A percentile compares a stretch with the other conserved stretches of the same genome.
phyloP scores from a whole-genome alignment of 1,140 invertebrate species.

The Drosophila nigromelanica region DNA sequence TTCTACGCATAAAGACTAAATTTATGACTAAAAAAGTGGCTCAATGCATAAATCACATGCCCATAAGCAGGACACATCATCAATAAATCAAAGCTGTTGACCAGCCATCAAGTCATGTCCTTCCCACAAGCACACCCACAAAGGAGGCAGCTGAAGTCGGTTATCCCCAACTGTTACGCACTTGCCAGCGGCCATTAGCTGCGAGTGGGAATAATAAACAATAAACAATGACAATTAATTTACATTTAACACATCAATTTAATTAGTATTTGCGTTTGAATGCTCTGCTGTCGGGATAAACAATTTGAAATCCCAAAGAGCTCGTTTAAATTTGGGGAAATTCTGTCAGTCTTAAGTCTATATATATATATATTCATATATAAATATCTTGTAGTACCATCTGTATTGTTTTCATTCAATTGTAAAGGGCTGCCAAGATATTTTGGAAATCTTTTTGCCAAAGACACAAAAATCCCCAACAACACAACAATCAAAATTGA shows the following conservation, averaged over 20 bases:
- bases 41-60: constrained; percentile 54
- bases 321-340: not conserved
- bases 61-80: constrained; percentile 21
- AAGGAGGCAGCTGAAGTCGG: not conserved
- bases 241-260: constrained; percentile 37
- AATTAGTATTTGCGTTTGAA: constrained; percentile 46
- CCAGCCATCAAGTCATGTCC: constrained; percentile 54
- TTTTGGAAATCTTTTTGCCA: not conserved
- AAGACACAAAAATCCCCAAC: constrained; percentile 10
- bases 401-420: not conserved
- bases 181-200: constrained; percentile 3
- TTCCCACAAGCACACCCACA: not conserved
- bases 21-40: constrained; percentile 8
- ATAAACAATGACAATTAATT: constrained; percentile 40
- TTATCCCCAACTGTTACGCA: not conserved
- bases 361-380: not conserved
- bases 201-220: not conserved
- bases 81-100: constrained; percentile 69
- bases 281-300: constrained; percentile 4
- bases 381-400: constrained; percentile 1
- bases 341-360: not conserved
- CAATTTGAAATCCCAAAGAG: constrained; percentile 8
- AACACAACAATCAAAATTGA: constrained; percentile 20
- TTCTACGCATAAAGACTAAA: not conserved
- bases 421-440: not conserved